phyloP scores from a whole-genome alignment of 2,113 vertebrate genomes.

The Felis catus region DNA sequence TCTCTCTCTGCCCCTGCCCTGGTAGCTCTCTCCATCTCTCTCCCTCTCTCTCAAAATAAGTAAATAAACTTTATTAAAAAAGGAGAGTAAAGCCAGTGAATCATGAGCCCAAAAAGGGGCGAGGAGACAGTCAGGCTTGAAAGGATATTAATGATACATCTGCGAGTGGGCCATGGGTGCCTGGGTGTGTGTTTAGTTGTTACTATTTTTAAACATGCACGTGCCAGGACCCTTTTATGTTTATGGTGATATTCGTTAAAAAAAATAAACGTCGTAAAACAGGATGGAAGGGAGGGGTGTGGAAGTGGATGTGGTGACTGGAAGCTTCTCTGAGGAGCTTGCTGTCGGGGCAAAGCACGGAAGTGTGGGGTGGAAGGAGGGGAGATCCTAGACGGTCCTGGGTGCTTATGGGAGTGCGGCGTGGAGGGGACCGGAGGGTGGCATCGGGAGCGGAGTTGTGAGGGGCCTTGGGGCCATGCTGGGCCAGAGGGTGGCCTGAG shows the following conservation, averaged over 20 bases:
- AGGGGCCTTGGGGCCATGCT: neutral
- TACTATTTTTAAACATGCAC: rapidly evolving
- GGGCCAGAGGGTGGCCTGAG: neutral
- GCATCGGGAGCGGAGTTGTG: neutral
- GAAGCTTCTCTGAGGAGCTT: neutral
- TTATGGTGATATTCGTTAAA: neutral
- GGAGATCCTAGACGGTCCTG: rapidly evolving
- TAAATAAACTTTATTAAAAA: too few relatives aligned
- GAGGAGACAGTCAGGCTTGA: neutral
- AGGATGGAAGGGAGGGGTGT: neutral
- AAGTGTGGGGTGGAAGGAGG: neutral
- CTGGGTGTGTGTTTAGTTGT: neutral
- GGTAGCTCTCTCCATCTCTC: too few relatives aligned
- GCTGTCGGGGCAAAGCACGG: neutral
- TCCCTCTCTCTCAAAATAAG: too few relatives aligned
- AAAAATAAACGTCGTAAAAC: neutral
- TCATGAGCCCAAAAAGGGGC: rapidly evolving
- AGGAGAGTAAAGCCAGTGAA: neutral
- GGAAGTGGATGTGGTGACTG: neutral
- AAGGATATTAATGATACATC: rapidly evolving
- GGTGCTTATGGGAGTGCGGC: neutral
- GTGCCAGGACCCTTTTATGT: neutral
- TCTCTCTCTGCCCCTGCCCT: too few relatives aligned
- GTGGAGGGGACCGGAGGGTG: neutral
- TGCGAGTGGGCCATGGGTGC: neutral